These are phyloP conservation scores for Phenganax stokvisi DNA, from an alignment of 92 coral and sea anemone genomes.

Conservation along the genomic window DNA sequence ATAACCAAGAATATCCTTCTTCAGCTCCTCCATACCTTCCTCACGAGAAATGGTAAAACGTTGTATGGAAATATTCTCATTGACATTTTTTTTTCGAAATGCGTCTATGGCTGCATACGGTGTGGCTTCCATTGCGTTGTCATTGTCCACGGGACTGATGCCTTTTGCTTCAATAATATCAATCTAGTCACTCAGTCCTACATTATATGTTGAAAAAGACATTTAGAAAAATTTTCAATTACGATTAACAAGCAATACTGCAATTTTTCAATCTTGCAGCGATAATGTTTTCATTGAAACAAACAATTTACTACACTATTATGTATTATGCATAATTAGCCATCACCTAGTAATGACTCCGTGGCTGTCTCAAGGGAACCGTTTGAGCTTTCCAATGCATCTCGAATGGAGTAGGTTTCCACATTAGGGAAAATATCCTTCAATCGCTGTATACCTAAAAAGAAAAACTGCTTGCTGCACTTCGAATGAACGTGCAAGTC, in stretches of 20 bases:
- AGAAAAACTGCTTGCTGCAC: not conserved
- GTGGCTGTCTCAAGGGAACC: not conserved
- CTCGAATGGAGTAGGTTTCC: not conserved
- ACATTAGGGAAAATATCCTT: not conserved
- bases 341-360: not conserved
- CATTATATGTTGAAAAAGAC: not conserved
- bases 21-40: slow-evolving; percentile 12
- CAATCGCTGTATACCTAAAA: not conserved
- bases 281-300: too few relatives aligned
- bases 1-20: not conserved
- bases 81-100: not conserved
- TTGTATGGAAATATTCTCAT: not conserved
- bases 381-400: not conserved
- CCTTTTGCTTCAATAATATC: not conserved
- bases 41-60: not conserved
- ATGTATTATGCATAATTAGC: too few relatives aligned
- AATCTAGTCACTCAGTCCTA: not conserved
- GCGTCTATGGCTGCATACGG: not conserved
- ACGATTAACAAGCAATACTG: too few relatives aligned
- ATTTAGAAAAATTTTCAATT: not conserved
- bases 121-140: not conserved
- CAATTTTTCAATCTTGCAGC: too few relatives aligned
- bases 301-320: too few relatives aligned
- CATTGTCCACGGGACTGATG: not conserved
- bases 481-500: too few relatives aligned